A percentile compares a stretch with the other conserved stretches of the same genome.
These are phyloP conservation scores for Pristis pectinata DNA, from an alignment of 2,797 vertebrate species.

Conservation along the genomic window DNA sequence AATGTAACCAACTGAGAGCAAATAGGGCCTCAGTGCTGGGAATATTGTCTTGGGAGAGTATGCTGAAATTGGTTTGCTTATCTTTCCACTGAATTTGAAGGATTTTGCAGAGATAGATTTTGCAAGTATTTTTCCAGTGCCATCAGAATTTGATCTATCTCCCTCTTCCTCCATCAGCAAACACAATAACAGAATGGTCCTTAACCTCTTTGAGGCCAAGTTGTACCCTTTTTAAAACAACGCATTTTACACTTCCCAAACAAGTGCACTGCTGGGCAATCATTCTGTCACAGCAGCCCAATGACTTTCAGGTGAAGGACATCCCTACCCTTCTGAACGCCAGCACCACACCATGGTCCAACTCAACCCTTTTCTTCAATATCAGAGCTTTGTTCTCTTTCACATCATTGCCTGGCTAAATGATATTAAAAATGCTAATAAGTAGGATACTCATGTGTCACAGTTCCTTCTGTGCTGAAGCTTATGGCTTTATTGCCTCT, in stretches of 20 bases:
- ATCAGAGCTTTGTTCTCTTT: neutral
- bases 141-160: neutral
- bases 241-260: neutral
- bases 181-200: neutral
- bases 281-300: neutral
- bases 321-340: too few relatives aligned
- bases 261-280: neutral
- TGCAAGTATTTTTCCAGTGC: too few relatives aligned
- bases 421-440: neutral
- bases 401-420: neutral
- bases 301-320: neutral
- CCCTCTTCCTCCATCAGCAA: neutral
- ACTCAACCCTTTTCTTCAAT: neutral
- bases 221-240: neutral
- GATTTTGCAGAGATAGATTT: too few relatives aligned
- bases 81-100: too few relatives aligned
- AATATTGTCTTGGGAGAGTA: too few relatives aligned
- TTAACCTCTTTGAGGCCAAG: neutral
- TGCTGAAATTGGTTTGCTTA: too few relatives aligned
- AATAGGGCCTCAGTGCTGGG: too few relatives aligned
- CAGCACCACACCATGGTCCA: too few relatives aligned
- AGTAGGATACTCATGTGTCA: neutral
- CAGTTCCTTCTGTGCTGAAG: neutral
- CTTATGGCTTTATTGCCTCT: neutral
- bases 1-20: too few relatives aligned